Conservation (phyloP, 2,797 vertebrate genomes). For the Uromys caudimaculatus region DNA sequence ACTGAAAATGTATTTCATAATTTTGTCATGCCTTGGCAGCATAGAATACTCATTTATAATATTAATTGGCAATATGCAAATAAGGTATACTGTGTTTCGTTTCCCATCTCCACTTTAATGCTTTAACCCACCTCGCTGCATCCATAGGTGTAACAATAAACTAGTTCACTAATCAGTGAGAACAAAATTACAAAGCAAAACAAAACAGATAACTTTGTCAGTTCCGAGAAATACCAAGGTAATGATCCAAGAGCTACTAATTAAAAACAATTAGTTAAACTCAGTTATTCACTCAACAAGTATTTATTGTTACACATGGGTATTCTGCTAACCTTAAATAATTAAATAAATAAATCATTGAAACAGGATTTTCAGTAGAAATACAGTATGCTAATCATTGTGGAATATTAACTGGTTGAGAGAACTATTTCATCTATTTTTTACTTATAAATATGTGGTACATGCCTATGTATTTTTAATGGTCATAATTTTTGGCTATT, state of each 20-base stretch:
- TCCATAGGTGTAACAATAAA: not conserved
- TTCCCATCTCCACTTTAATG: not conserved
- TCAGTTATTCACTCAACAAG: conserved; percentile 73
- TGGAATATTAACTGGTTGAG: conserved; percentile 60
- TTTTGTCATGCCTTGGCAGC: conserved; percentile 9
- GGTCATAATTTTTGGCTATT: not conserved
- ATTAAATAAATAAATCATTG: conserved; percentile 81
- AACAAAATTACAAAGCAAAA: conserved; percentile 67
- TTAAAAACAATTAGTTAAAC: conserved; percentile 80
- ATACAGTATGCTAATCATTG: conserved; percentile 29
- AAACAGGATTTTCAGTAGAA: conserved; percentile 56
- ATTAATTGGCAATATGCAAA: conserved; percentile 48
- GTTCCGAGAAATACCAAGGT: conserved; percentile 65
- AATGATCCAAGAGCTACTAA: conserved; percentile 74
- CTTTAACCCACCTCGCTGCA: not conserved
- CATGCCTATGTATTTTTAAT: conserved; percentile 6
- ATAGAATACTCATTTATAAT: not conserved
- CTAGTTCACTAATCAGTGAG: not conserved
- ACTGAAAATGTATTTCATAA: conserved; percentile 35
- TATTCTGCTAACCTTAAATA: conserved; percentile 72
- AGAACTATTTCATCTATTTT: conserved; percentile 29
- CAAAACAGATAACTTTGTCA: conserved; percentile 68
- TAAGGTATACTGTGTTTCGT: not conserved
- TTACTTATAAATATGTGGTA: conserved; percentile 51
- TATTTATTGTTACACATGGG: conserved; percentile 74